These are phyloP conservation scores for Oreohelix idahoensis DNA, from an alignment of 1,140 invertebrate genomes.

Conservation along the genomic window DNA sequence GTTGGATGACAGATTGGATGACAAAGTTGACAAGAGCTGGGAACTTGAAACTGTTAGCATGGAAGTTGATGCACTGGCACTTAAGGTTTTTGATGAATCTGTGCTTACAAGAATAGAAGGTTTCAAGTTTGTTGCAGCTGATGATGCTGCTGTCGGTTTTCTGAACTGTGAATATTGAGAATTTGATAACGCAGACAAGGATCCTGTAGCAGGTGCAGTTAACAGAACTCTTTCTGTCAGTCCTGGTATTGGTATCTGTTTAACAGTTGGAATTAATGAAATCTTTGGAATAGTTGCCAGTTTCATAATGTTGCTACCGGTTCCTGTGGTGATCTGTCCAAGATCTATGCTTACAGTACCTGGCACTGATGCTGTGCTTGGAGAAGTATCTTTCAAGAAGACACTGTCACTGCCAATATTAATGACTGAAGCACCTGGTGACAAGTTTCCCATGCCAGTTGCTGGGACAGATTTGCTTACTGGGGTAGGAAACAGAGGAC, in stretches of 20 bases:
- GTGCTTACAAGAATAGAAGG: background rate
- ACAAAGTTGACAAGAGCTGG: background rate
- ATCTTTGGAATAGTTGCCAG: constrained; percentile 12
- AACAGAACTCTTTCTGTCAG: background rate
- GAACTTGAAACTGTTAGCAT: background rate
- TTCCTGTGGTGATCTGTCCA: constrained; percentile 17
- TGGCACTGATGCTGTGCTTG: background rate
- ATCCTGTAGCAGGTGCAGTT: background rate
- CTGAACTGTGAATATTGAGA: background rate
- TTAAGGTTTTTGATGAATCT: background rate
- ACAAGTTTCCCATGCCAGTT: background rate
- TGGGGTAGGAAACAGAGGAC: background rate
- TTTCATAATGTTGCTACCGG: background rate
- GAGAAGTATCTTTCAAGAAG: constrained; percentile 19
- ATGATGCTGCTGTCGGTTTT: background rate
- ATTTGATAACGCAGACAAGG: background rate
- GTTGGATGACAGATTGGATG: background rate
- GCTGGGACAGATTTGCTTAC: background rate
- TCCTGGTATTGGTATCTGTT: constrained; percentile 12
- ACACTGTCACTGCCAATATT: constrained; percentile 30
- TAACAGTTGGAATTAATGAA: constrained; percentile 23
- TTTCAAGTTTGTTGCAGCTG: background rate
- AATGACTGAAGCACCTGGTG: constrained; percentile 19
- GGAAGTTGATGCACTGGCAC: background rate
- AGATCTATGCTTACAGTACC: constrained; percentile 34